A percentile compares a stretch with the other conserved stretches of the same genome.
These are phyloP conservation scores for Poecilia latipinna DNA, from an alignment of 2,113 vertebrate genomes.

Conservation along the genomic window DNA sequence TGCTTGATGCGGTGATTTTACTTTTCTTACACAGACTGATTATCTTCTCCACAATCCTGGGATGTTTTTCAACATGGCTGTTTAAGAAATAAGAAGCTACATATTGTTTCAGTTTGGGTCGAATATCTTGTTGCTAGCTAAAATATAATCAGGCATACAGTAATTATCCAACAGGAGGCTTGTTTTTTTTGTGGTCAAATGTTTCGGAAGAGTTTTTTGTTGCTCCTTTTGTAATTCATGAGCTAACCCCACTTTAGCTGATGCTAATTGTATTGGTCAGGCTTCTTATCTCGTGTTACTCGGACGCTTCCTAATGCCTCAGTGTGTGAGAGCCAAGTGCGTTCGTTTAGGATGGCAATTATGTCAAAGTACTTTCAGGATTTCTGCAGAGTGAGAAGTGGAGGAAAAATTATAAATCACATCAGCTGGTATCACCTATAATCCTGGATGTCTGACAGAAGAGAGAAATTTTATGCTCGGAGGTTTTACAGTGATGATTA, in stretches of 20 bases:
- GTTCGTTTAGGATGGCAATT: slow-evolving; percentile 59
- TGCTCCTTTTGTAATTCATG: slow-evolving; percentile 43
- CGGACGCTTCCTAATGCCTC: slow-evolving; percentile 51
- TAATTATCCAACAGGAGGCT: too few species aligned
- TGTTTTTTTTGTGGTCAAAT: too few species aligned
- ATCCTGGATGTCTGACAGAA: slow-evolving; percentile 37
- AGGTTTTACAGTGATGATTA: not conserved
- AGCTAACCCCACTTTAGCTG: slow-evolving; percentile 40
- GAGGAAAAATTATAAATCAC: slow-evolving; percentile 34
- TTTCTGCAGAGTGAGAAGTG: slow-evolving; percentile 25
- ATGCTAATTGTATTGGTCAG: slow-evolving; percentile 64
- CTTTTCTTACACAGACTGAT: too few species aligned
- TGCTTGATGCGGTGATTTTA: too few species aligned
- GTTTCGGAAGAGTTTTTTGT: too few species aligned
- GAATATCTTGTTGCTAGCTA: too few species aligned
- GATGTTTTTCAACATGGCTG: too few species aligned
- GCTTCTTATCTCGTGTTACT: slow-evolving; percentile 52
- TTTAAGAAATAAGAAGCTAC: too few species aligned
- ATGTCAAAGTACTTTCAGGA: slow-evolving; percentile 21
- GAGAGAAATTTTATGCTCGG: slow-evolving; percentile 27
- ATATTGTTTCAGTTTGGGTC: too few species aligned
- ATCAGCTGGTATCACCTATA: slow-evolving; percentile 33
- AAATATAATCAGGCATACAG: too few species aligned
- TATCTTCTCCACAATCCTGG: too few species aligned
- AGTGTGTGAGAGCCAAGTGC: slow-evolving; percentile 35